phyloP scores from a whole-genome alignment of 2,888 invertebrate species.

The Scrobipalpa atriplicella region DNA sequence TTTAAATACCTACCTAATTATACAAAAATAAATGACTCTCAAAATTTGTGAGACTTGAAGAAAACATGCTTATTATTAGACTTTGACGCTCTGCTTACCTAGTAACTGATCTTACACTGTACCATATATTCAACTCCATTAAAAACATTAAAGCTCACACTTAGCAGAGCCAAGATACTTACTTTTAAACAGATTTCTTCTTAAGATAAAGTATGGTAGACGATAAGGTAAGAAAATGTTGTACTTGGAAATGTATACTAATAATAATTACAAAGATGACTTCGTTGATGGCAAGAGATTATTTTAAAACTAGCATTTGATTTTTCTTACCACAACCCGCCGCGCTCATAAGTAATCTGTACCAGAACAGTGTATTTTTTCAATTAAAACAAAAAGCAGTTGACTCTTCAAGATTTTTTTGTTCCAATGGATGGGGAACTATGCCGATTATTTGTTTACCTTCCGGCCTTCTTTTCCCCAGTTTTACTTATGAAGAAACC shows the following conservation, averaged over 20 bases:
- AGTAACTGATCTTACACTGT: background rate
- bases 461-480: background rate
- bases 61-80: no score
- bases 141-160: background rate
- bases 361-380: no score
- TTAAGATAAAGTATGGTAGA: background rate
- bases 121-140: background rate
- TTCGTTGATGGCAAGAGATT: background rate
- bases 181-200: background rate
- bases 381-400: no score
- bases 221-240: no score
- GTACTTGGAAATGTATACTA: no score
- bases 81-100: no score
- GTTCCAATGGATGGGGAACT: background rate
- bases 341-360: no score
- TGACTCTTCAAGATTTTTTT: background rate
- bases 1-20: no score
- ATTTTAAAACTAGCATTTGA: background rate
- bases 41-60: no score
- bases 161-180: background rate
- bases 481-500: background rate
- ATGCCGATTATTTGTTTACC: background rate
- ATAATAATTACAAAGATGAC: no score
- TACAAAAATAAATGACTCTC: no score
- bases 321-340: no score